Percentiles rank a stretch among this genome's conserved stretches.
Evolutionary conservation across 2,888 invertebrate genomes (phyloP).

Genomic region (Coenonympha arcania): DNA sequence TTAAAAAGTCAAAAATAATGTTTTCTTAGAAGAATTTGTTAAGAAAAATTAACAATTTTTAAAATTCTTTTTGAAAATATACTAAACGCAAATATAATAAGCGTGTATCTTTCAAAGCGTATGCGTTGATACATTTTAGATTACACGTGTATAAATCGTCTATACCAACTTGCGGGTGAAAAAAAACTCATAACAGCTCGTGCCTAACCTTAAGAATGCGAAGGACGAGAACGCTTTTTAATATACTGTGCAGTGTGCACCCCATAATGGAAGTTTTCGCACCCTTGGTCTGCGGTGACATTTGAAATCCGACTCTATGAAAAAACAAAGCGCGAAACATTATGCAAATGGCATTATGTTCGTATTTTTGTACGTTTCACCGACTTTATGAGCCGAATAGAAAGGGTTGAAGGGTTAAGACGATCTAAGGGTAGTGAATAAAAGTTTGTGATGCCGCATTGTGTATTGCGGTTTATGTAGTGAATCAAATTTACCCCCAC

Average conservation of each 20-base stretch:
- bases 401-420: conserved; percentile 70
- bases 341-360: conserved; percentile 74
- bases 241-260: conserved; percentile 66
- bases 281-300: conserved; percentile 70
- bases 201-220: conserved; percentile 71
- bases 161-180: no score
- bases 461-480: conserved; percentile 50
- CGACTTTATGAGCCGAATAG: conserved; percentile 69
- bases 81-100: no score
- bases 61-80: no score
- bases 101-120: no score
- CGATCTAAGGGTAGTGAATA: conserved; percentile 50
- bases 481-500: conserved; percentile 34
- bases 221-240: conserved; percentile 69
- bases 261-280: conserved; percentile 68
- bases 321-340: conserved; percentile 71
- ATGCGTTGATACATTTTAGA: no score
- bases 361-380: conserved; percentile 70
- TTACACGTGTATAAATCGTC: no score
- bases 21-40: no score
- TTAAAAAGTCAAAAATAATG: no score
- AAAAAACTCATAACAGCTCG: conserved; percentile 43
- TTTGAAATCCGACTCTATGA: conserved; percentile 69
- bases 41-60: no score
- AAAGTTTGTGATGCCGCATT: conserved; percentile 57